phyloP scores from a whole-genome alignment of 2,888 invertebrate genomes.

The Papilio protenor region DNA sequence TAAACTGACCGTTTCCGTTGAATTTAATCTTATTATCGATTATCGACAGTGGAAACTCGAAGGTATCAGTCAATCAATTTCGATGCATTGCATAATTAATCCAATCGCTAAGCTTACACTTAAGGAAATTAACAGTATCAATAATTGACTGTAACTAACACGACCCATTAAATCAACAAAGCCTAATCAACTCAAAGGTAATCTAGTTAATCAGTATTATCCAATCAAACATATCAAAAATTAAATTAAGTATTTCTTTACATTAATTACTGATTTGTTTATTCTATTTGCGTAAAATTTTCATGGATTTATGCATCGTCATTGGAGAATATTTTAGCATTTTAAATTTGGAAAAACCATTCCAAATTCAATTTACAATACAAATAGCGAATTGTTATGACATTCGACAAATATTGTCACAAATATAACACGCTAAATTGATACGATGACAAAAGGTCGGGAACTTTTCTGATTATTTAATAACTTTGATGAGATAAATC shows the following conservation, averaged over 20 bases:
- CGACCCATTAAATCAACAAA: constrained; percentile 22
- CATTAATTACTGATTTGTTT: background rate
- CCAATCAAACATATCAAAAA: background rate
- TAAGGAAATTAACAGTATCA: constrained; percentile 15
- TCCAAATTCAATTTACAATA: background rate
- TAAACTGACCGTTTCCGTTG: too few relatives aligned
- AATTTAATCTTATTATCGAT: too few relatives aligned
- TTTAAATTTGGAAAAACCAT: background rate
- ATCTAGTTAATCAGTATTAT: background rate
- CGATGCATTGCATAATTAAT: background rate
- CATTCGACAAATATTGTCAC: constrained; percentile 15
- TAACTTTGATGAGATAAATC: background rate
- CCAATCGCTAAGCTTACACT: constrained; percentile 9
- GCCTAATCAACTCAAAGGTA: background rate
- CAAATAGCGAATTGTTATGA: background rate
- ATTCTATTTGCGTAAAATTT: background rate
- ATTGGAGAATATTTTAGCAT: background rate
- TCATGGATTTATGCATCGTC: background rate
- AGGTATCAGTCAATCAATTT: background rate
- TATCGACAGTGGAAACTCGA: background rate
- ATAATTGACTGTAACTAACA: constrained; percentile 9
- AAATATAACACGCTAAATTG: constrained; percentile 15
- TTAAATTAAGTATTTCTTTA: background rate
- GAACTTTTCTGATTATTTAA: constrained; percentile 8
- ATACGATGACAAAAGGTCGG: background rate